Evolutionary conservation across 2,113 vertebrate genomes (phyloP).

Genomic region (Bungarus multicinctus): DNA sequence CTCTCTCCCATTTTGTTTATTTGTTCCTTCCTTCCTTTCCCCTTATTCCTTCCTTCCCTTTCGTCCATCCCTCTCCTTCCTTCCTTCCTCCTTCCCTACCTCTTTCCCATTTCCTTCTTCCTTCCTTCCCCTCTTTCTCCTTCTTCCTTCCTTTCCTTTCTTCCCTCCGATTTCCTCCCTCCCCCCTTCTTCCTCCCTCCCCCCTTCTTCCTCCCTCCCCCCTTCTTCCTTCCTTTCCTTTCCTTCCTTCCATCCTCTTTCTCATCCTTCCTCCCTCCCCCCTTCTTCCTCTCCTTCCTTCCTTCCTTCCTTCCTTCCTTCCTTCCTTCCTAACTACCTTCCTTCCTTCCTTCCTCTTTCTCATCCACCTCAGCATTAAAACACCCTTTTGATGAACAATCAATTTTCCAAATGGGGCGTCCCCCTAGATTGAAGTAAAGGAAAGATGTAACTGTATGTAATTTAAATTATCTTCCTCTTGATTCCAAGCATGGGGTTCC

Average conservation of each 20-base stretch:
- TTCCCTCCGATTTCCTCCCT: neutral
- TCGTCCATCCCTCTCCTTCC: neutral
- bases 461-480: neutral
- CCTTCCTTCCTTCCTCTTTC: neutral
- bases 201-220: neutral
- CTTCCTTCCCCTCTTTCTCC: too few species aligned
- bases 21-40: neutral
- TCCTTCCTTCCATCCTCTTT: accelerated
- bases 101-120: neutral
- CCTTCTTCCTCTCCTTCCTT: accelerated
- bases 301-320: neutral
- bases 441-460: neutral
- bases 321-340: accelerated
- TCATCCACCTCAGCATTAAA: neutral
- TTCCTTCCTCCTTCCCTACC: too few species aligned
- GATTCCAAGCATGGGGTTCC: neutral
- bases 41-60: neutral
- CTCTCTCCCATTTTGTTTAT: too few species aligned
- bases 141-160: neutral
- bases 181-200: too few species aligned
- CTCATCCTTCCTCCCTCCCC: neutral
- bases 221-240: neutral
- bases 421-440: neutral
- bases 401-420: neutral
- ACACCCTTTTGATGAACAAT: neutral